Conservation (phyloP, 1,140 invertebrate genomes). For the Neomicropteryx cornuta region DNA sequence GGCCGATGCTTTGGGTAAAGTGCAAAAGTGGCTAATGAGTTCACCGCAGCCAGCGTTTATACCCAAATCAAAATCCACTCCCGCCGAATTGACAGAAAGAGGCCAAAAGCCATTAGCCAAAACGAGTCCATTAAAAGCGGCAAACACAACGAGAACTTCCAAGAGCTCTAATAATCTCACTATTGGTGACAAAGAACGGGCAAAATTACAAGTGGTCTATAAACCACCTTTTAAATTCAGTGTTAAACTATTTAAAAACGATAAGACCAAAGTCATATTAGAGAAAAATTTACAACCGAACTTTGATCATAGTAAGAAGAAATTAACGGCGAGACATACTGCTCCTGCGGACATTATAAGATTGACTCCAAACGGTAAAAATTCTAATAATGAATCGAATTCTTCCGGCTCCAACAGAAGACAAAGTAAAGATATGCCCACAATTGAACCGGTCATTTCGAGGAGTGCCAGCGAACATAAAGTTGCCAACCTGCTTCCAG, state of each 20-base stretch:
- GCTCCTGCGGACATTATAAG: slow-evolving; percentile 19
- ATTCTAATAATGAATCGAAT: slow-evolving; percentile 20
- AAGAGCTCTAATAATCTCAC: slow-evolving; percentile 39
- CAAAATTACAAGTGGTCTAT: slow-evolving; percentile 68
- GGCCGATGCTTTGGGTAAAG: slow-evolving; percentile 66
- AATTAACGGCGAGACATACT: slow-evolving; percentile 18
- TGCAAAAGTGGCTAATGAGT: slow-evolving; percentile 72
- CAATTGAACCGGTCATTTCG: slow-evolving; percentile 19
- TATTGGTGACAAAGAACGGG: slow-evolving; percentile 47
- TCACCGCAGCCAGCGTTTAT: slow-evolving; percentile 44
- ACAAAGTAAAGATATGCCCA: slow-evolving; percentile 15
- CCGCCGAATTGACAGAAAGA: slow-evolving; percentile 46
- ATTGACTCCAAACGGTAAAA: slow-evolving; percentile 19
- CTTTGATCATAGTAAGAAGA: slow-evolving; percentile 29
- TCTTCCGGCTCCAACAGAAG: slow-evolving; percentile 18
- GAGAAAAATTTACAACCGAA: slow-evolving; percentile 37
- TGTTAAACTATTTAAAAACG: slow-evolving; percentile 60
- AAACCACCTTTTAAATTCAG: slow-evolving; percentile 78
- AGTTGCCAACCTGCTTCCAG: slow-evolving; percentile 24
- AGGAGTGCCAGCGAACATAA: slow-evolving; percentile 33
- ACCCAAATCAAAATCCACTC: slow-evolving; percentile 65
- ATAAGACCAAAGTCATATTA: slow-evolving; percentile 37
- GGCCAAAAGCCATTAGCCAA: slow-evolving; percentile 25
- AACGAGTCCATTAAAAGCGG: slow-evolving; percentile 19
- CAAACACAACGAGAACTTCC: slow-evolving; percentile 35